Evolutionary conservation across 2,113 vertebrate species (phyloP).

Genomic region (Quiscalus mexicanus): DNA sequence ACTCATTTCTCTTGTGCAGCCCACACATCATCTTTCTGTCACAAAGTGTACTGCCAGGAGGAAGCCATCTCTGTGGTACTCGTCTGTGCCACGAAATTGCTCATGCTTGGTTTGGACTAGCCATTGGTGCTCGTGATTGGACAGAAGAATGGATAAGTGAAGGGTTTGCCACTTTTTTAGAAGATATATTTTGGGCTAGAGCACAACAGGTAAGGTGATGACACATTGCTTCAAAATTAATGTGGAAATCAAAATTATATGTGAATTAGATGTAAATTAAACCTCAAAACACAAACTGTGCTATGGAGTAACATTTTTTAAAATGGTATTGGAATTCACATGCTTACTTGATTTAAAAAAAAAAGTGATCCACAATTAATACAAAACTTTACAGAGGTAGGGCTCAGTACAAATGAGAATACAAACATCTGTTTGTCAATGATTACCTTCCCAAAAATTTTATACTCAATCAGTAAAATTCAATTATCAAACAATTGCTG

Average conservation of each 20-base stretch:
- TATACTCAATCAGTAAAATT: background rate
- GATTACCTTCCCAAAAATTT: background rate
- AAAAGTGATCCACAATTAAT: background rate
- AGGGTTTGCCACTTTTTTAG: slow-evolving; percentile 93
- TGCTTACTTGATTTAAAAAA: background rate
- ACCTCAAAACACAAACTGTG: background rate
- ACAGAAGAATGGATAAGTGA: slow-evolving; percentile 98
- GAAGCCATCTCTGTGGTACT: slow-evolving; percentile 83
- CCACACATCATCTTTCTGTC: slow-evolving; percentile 96
- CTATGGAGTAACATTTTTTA: background rate
- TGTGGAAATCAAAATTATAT: background rate
- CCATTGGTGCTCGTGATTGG: slow-evolving; percentile 94
- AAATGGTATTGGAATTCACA: background rate
- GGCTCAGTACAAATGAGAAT: background rate
- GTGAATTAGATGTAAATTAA: background rate
- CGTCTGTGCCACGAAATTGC: slow-evolving; percentile 95
- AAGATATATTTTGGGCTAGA: slow-evolving; percentile 89
- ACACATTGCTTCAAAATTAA: background rate
- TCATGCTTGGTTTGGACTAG: slow-evolving; percentile 95
- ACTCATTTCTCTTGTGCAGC: slow-evolving; percentile 75
- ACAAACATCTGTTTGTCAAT: background rate
- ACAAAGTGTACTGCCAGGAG: slow-evolving; percentile 83
- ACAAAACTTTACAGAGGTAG: background rate
- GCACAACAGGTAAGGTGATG: slow-evolving; percentile 83
- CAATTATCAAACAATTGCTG: background rate